A percentile compares a stretch with the other conserved stretches of the same genome.
Conservation (phyloP, 2,888 invertebrate genomes). For the Abrostola tripartita region DNA sequence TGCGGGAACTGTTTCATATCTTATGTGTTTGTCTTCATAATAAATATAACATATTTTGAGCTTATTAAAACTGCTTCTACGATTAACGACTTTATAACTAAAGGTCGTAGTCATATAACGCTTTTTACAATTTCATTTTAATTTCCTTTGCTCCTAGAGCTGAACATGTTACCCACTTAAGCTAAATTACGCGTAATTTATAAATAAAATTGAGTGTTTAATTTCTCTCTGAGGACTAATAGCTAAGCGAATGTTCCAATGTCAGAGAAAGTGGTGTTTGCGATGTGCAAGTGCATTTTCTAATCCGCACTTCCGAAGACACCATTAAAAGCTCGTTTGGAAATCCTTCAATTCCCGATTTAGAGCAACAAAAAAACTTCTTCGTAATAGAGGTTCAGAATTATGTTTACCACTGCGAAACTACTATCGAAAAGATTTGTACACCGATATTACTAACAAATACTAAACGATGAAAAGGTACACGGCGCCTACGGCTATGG, state of each 20-base stretch:
- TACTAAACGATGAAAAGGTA: not conserved
- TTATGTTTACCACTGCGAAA: too few relatives aligned
- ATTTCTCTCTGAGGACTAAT: slow-evolving; percentile 41
- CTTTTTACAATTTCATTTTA: not conserved
- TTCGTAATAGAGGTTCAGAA: not conserved
- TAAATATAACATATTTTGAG: too few relatives aligned
- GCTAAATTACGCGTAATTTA: slow-evolving; percentile 7
- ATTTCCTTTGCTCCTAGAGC: not conserved
- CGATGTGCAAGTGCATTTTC: slow-evolving; percentile 73
- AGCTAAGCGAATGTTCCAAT: slow-evolving; percentile 62
- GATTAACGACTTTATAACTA: too few relatives aligned
- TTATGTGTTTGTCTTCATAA: too few relatives aligned
- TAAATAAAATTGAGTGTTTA: slow-evolving; percentile 34
- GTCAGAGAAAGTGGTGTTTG: slow-evolving; percentile 79
- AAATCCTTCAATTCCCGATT: slow-evolving; percentile 9
- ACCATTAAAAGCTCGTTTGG: slow-evolving; percentile 57
- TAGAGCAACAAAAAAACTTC: not conserved
- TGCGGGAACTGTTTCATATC: not conserved
- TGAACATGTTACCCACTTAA: slow-evolving; percentile 3
- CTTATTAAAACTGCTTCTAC: too few relatives aligned
- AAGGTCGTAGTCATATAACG: not conserved
- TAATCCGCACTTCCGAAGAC: slow-evolving; percentile 72
- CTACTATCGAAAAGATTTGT: not conserved
- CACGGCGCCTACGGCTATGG: not conserved
- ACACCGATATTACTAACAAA: not conserved